Evolutionary conservation across 2,113 vertebrate species (phyloP), one percentile per base, ranked within the genome.

Genomic region (Podiceps cristatus): DNA sequence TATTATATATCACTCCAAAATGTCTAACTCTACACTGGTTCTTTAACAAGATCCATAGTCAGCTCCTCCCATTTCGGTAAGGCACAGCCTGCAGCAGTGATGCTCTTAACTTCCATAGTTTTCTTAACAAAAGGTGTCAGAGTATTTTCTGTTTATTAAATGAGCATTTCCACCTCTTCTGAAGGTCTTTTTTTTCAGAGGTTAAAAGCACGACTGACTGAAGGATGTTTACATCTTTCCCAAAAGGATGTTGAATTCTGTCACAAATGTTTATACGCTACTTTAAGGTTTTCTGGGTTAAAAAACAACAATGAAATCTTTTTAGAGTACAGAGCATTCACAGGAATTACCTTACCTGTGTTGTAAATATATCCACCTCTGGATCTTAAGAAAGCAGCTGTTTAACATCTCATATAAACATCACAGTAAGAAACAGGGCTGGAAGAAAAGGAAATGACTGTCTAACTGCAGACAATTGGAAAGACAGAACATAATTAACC

Each of bases 391-490:
- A 93, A 86, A 87, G 23, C 18, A 52, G 64, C 44, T 90, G 14
- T 79, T 91, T 68, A 93, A 86, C 6, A 12, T 74, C 67, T 94
- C 58, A 33, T 72, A 45, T 23, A 56, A 96, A 78, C 24, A 75
- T 17, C 24, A 59, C 7, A 40, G 35, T 59, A 42, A 89, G 80
- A 81, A 78, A 59, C 27, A 53, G 17, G 22, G 27, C 66, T 96
- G 37, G 33, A 82, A 94, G 62, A 19, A 91, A 75, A 93, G 68
- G 84, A 93, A 95, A 94, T 73, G 25, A 53, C 74, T 75, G n/a
- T 19, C 69, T 85, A 25, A 62, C 20, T 93, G 62, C 62, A 87
- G 90, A 87, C 52, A 45, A 35, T 11, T 73, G 49, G 84, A 85
- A 79, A 86, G 69, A 68, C 35, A 89, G 62, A 90, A 63, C 31